Evolutionary conservation across 1,140 invertebrate genomes (phyloP), one percentile per base, ranked within the genome.

Genomic region (Heliconius congener): DNA sequence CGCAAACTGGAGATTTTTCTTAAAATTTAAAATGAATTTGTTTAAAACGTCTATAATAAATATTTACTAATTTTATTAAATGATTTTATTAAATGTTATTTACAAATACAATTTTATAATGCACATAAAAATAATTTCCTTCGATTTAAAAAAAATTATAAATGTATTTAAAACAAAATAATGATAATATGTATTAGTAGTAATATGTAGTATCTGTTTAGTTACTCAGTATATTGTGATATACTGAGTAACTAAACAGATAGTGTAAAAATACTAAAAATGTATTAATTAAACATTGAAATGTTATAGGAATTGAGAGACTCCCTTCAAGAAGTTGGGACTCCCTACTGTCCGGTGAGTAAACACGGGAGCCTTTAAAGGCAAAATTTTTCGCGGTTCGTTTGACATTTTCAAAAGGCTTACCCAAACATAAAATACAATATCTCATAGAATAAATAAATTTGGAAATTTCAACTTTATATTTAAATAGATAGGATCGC

Each of bases 321-420:
- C 73, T 82, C 72, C 78, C 79, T 85, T 80, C 75, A 50, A 46
- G 23, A 80, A 78, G 83, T 82, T 83, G 8, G 34, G 34, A 37
- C 34, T 37, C 34, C 34, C 34, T 37, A 86, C 81, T 92, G 92
- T 93, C 90, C 92, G 90, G 87, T 84, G 85, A 83, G 84, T 87
- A 93, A 93, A 94, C 89, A 94, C 85, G 85, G 90, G 84, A 85
- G 84, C 83, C 86, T 80, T 84, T 79, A 82, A 82, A 84, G 76
- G 81, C 86, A 71, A 87, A 93, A 94, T 92, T 90, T 87, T 91
- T 90, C 90, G 85, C 88, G 92, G 86, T 91, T 91, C 87, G 88
- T 86, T 90, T 91, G 82, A 85, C 85, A 83, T 84, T 87, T 85
- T 91, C 81, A 92, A 92, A 86, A 89, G 87, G 84, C 83, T 85